Evolutionary conservation across 2,797 vertebrate genomes (phyloP).

Genomic region (Perodicticus potto): DNA sequence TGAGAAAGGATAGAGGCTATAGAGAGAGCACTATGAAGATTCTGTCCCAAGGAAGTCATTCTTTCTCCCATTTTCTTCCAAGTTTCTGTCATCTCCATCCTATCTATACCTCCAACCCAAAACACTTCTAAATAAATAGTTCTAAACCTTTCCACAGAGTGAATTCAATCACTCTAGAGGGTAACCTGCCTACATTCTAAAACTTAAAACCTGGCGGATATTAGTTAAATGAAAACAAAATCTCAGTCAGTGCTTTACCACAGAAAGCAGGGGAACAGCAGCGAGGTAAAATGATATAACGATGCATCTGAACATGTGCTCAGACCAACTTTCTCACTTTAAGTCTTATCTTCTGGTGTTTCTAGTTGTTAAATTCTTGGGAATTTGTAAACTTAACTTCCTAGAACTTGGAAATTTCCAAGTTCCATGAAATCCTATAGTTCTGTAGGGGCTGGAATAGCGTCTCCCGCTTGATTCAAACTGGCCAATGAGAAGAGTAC

Average conservation of each 20-base stretch:
- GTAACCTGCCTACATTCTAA: background rate
- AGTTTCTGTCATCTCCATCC: background rate
- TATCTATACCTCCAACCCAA: background rate
- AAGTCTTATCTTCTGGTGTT: background rate
- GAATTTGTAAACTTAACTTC: too few relatives aligned
- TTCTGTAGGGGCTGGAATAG: too few relatives aligned
- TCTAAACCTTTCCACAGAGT: slow-evolving; percentile 63
- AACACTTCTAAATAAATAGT: slow-evolving; percentile 51
- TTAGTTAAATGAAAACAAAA: slow-evolving; percentile 30
- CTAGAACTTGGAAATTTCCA: too few relatives aligned
- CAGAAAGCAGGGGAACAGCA: background rate
- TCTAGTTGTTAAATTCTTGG: background rate
- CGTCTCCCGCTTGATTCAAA: too few relatives aligned
- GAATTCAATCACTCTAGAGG: slow-evolving; percentile 48
- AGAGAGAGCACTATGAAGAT: background rate
- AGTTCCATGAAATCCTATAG: too few relatives aligned
- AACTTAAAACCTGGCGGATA: background rate
- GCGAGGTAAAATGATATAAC: background rate
- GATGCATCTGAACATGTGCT: background rate
- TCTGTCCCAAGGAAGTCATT: slow-evolving; percentile 52
- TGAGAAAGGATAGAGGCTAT: background rate
- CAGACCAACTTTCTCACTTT: background rate
- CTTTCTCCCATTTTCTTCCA: slow-evolving; percentile 36
- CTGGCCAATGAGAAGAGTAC: too few relatives aligned
- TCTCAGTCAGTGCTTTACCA: background rate